Conservation (phyloP, 2,888 invertebrate genomes). For the Mythimna vitellina region DNA sequence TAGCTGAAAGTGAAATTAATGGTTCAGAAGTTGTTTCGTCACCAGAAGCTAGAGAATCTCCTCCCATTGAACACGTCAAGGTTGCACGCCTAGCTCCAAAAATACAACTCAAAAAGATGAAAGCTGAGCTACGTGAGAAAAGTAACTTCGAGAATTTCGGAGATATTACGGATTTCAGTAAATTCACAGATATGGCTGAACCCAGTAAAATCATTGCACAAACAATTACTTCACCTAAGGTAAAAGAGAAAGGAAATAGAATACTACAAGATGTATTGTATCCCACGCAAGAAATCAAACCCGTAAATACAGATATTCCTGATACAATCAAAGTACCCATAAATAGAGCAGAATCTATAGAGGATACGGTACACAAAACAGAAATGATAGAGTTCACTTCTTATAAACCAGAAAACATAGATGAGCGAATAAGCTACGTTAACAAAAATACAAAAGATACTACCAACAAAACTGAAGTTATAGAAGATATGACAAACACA, state of each 20-base stretch:
- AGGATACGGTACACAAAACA: slow-evolving; percentile 18
- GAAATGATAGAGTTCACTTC: slow-evolving; percentile 9
- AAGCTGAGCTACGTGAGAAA: slow-evolving; percentile 82
- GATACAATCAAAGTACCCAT: slow-evolving; percentile 53
- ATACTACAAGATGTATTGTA: slow-evolving; percentile 74
- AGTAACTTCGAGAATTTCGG: slow-evolving; percentile 60
- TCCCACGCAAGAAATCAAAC: slow-evolving; percentile 81
- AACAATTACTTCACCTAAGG: slow-evolving; percentile 44
- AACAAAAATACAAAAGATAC: slow-evolving; percentile 5
- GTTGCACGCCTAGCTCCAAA: slow-evolving; percentile 89
- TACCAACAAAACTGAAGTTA: slow-evolving; percentile 2
- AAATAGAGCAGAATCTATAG: slow-evolving; percentile 47
- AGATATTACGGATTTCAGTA: slow-evolving; percentile 58
- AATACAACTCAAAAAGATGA: slow-evolving; percentile 89
- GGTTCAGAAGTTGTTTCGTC: slow-evolving; percentile 82
- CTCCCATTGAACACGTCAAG: slow-evolving; percentile 89
- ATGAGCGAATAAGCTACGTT: slow-evolving; percentile 8
- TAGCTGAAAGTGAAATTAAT: slow-evolving; percentile 83
- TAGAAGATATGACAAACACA: slow-evolving; percentile 17
- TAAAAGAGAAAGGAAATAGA: slow-evolving; percentile 49
- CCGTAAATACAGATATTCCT: slow-evolving; percentile 68
- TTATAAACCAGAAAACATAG: slow-evolving; percentile 10
- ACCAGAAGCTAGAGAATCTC: slow-evolving; percentile 83
- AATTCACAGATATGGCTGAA: slow-evolving; percentile 57
- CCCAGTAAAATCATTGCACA: slow-evolving; percentile 47